phyloP scores from a whole-genome alignment of 1,140 invertebrate genomes.

The Plutomurus gul region DNA sequence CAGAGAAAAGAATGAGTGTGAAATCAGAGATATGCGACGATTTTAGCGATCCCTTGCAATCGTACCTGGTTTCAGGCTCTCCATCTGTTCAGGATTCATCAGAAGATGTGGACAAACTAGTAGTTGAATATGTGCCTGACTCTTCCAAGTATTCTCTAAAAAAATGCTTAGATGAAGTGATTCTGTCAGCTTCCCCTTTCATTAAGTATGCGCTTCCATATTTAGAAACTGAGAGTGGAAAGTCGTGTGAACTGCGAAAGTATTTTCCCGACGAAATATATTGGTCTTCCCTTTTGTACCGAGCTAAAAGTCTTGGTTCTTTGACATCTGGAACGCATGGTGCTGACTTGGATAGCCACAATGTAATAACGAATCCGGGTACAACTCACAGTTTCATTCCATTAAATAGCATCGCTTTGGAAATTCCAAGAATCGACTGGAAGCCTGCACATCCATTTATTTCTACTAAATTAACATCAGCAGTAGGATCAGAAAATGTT shows the following conservation, averaged over 20 bases:
- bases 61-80: conserved; percentile 65
- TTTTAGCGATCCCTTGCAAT: conserved; percentile 77
- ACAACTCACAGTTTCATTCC: neutral
- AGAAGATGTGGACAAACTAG: conserved; percentile 13
- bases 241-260: conserved; percentile 72
- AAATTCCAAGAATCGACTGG: conserved; percentile 36
- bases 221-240: conserved; percentile 81
- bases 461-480: conserved; percentile 68
- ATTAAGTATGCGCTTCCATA: conserved; percentile 83
- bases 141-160: conserved; percentile 62
- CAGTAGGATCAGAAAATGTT: conserved; percentile 65
- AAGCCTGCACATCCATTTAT: conserved; percentile 72
- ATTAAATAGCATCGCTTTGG: neutral
- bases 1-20: conserved; percentile 63
- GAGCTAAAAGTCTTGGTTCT: conserved; percentile 26
- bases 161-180: conserved; percentile 72
- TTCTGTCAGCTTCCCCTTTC: conserved; percentile 85
- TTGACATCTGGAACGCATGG: neutral
- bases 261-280: conserved; percentile 82
- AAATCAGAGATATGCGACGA: conserved; percentile 59
- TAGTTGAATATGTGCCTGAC: conserved; percentile 32
- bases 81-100: conserved; percentile 29
- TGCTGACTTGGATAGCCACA: conserved; percentile 19
- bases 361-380: neutral
- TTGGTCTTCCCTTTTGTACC: conserved; percentile 65